Evolutionary conservation across 1,140 invertebrate genomes (phyloP), one percentile per base, ranked within the genome.

Genomic region (Heliothis subflexa): DNA sequence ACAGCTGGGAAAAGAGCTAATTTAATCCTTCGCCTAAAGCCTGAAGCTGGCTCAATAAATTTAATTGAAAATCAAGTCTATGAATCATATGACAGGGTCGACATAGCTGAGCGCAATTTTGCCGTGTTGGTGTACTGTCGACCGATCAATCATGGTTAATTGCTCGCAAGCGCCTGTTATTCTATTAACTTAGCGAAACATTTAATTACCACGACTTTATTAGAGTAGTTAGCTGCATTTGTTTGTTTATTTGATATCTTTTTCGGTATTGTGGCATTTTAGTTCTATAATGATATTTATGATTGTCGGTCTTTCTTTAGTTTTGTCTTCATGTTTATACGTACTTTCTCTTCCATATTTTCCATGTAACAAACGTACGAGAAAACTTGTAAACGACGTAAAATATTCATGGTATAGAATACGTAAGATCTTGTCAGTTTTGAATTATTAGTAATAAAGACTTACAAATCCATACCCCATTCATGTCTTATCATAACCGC

Each of bases 91-190:
- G 68, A 71, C 66, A 13, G 61, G 4, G n/a, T 21, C 49, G 40
- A 55, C n/a, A 49, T 40, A 55, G 71, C 25, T 59, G 40, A 73
- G 40, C 54, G n/a, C 55, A 49, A 61, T 21, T 59, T 59, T 73
- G 54, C 64, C 18, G 64, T 68, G 64, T 68, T 68, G 49, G 64
- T 52, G 64, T 25, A 49, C 47, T 73, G 40, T 73, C 52, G 33
- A 59, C 16, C 54, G 25, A 73, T 73, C 71, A 59, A 73, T 73
- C 71, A 61, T 61, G 40, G 54, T 28, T 73, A 59, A 73, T 73
- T 73, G 55, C 40, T 73, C 55, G 40, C 71, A 61, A 59, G 54
- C 13, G 71, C 71, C 54, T 49, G 71, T 61, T 73, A 73, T 59
- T 73, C 54, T 47, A 73, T 73, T 73, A 73, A 61, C 71, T 73